Evolutionary conservation across 2,797 vertebrate species (phyloP).

Genomic region (Alcedo atthis): DNA sequence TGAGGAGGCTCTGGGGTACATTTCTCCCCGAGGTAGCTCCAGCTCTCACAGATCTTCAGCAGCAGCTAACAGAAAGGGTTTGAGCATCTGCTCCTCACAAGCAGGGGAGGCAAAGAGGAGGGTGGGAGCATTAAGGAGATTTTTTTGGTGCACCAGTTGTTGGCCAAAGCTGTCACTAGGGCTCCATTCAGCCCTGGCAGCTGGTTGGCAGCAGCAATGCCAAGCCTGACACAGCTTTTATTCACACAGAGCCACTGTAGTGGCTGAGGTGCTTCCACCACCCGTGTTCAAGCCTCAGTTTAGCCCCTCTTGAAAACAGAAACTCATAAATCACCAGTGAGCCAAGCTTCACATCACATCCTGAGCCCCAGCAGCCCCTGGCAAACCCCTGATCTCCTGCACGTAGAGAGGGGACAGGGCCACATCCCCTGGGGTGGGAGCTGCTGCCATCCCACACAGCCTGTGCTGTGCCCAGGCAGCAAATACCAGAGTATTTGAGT

Average conservation of each 20-base stretch:
- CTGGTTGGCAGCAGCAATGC: background rate
- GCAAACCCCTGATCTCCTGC: background rate
- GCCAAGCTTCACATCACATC: background rate
- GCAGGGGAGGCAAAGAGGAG: background rate
- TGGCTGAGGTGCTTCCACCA: background rate
- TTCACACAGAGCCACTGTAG: accelerated
- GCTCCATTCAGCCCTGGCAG: background rate
- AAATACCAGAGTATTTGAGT: conserved; percentile 10
- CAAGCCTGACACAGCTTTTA: accelerated
- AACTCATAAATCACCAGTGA: background rate
- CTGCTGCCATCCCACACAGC: background rate
- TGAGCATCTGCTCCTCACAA: background rate
- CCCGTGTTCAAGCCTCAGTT: background rate
- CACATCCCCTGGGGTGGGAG: accelerated
- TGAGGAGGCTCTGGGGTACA: background rate
- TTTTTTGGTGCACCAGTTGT: background rate
- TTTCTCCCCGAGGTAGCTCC: background rate
- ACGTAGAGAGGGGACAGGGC: background rate
- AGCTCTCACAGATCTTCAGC: background rate
- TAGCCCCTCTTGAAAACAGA: background rate
- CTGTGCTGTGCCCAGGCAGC: background rate
- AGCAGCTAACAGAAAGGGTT: background rate
- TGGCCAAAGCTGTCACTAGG: background rate
- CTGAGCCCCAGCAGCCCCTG: background rate
- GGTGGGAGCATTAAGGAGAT: background rate